Conservation (phyloP, 1,140 invertebrate species). For the Mamestra configurata region DNA sequence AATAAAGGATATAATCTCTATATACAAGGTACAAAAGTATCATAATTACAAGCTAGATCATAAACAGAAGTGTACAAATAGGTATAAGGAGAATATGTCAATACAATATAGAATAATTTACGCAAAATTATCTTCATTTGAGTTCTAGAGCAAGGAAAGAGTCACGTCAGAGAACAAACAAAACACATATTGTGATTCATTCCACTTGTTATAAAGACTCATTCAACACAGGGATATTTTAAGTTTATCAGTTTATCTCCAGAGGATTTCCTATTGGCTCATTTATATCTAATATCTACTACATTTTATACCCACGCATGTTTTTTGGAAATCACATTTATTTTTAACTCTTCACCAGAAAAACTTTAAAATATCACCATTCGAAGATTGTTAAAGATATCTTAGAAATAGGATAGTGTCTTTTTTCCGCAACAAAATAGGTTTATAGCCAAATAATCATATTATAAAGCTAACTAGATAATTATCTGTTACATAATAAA, state of each 20-base stretch:
- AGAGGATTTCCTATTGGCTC: background rate
- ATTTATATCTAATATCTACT: no score
- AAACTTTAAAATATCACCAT: slow-evolving; percentile 5
- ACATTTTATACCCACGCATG: background rate
- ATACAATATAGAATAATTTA: slow-evolving; percentile 21
- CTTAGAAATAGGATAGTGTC: slow-evolving; percentile 33
- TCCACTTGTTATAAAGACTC: background rate
- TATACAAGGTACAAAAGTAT: slow-evolving; percentile 75
- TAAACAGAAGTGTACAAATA: slow-evolving; percentile 41
- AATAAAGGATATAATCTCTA: slow-evolving; percentile 62
- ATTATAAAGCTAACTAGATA: slow-evolving; percentile 39
- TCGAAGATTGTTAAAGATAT: background rate
- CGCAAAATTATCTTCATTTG: background rate
- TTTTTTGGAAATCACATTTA: no score
- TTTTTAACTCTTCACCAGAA: background rate
- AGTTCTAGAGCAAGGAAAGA: background rate
- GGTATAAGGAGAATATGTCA: slow-evolving; percentile 16
- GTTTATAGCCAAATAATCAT: slow-evolving; percentile 33
- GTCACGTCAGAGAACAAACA: background rate
- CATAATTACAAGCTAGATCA: slow-evolving; percentile 43
- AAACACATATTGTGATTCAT: background rate
- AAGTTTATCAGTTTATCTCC: background rate
- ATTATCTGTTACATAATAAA: background rate
- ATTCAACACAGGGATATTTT: background rate
- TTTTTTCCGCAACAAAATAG: slow-evolving; percentile 10